Base-by-base conservation (phyloP, 2,113 vertebrate species). In the Oreochromis niloticus region DNA sequence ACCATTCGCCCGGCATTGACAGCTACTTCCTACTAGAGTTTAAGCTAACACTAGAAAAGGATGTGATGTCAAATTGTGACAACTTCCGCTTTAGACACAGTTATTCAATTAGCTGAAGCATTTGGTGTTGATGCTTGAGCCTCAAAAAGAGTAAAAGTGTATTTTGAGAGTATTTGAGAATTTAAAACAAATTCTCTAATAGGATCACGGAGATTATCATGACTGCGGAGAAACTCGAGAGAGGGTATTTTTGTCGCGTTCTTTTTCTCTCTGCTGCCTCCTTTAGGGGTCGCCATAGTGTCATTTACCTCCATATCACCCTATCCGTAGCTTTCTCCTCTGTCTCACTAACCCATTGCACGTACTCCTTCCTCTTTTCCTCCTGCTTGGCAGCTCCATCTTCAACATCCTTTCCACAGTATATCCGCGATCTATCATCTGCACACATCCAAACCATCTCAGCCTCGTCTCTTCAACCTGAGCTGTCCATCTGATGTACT, bases 281-380 rank as follows among this genome's bases (percentile, higher is more conserved):
- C 41, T 73, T 73, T 0, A 73, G 41, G 46, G 68, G 41, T 30
- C 41, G 14, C 68, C 24, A 56, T 24, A 27, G 55, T 13, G 6
- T 57, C 55, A 24, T 13, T 6, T 56, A 12, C 54, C 54, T 12
- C 54, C n/a, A 13, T 7, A 6, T 56, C 50, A n/a, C 19, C 34
- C 19, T 66, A 39, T 39, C 11, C 17, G 61, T 66, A 66, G 39
- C 66, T 0, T 46, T 46, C 0, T 0, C 39, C 13, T 34, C 59
- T 27, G 68, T 46, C 8, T 27, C 39, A 46, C 66, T 16, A 73
- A 27, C 5, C 39, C 13, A 24, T 13, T 73, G 2, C 1, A 17
- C 41, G 8, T 10, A 46, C 68, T 46, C 14, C 22, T 73, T 46
- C 17, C 9, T 66, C 10, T 66, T 66, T 39, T 66, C 22, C 13